Evolutionary conservation across 1,140 invertebrate genomes (phyloP), one percentile per base, ranked within the genome.

Genomic region (Reticulitermes speratus): DNA sequence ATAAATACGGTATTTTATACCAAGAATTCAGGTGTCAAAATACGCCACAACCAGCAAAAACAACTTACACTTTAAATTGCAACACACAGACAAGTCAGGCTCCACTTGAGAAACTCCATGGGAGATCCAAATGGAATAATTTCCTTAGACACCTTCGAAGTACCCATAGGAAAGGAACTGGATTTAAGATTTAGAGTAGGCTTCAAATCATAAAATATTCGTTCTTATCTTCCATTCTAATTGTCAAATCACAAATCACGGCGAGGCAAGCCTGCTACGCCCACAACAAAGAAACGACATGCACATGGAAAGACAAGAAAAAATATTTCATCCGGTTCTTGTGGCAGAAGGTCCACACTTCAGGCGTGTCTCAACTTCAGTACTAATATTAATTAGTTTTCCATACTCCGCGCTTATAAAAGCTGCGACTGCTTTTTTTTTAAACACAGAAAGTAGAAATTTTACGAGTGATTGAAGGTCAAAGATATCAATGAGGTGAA

Each of bases 181-280:
- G 65, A 75, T 75, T 75, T 30, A 75, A 75, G 65, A 75, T 75
- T 75, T 75, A 75, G 25, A 75, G 65, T 30, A 75, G 7, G 3
- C 65, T 8, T 25, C 25, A 30, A n/a, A 30, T 30, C 65, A 75
- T 75, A 75, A n/a, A 75, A 25, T 30, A 1, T 8, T 75, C 65
- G 5, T 75, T 75, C n/a, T n/a, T 75, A 75, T 75, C 65, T 75
- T 75, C 65, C 65, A 8, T 75, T 75, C n/a, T 75, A 75, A 16
- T 65, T 75, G 65, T 75, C n/a, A 75, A 75, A 75, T 30, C 65
- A 75, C 65, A 75, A 75, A 75, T 75, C 65, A 75, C 65, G n/a
- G n/a, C 2, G 7, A 30, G 65, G 65, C 2, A 75, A 75, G 7
- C 5, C 65, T 3, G 65, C 25, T 30, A 75, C 65, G n/a, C 65